Evolutionary conservation across 2,113 vertebrate genomes (phyloP).

Genomic region (Tenrec ecaudatus): DNA sequence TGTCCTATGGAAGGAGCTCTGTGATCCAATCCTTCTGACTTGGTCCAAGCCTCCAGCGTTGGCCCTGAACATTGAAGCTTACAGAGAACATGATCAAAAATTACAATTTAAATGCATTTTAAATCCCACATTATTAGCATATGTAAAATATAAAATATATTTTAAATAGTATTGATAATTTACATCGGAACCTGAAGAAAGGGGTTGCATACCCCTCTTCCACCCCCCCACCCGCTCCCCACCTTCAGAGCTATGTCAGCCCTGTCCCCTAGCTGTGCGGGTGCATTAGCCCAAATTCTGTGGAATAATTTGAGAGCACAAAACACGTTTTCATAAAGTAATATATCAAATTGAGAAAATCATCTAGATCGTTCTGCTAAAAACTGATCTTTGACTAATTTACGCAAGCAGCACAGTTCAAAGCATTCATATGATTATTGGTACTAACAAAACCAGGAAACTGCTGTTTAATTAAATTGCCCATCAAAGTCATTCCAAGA

Average conservation of each 20-base stretch:
- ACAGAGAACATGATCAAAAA: background rate
- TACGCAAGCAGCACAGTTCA: constrained; percentile 29
- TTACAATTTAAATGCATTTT: background rate
- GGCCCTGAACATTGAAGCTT: background rate
- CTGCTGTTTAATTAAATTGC: constrained; percentile 51
- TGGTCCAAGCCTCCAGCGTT: background rate
- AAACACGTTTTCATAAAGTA: constrained; percentile 34
- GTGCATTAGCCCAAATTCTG: constrained; percentile 7
- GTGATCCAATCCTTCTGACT: background rate
- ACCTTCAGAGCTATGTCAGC: background rate
- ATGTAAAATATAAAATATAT: background rate
- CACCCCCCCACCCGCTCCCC: background rate
- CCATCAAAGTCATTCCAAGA: constrained; percentile 36
- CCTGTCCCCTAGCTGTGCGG: background rate
- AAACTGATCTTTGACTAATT: constrained; percentile 34
- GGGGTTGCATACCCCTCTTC: background rate
- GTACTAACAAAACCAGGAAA: constrained; percentile 38
- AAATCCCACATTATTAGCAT: too few relatives aligned
- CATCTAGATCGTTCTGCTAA: constrained; percentile 9
- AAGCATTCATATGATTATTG: constrained; percentile 46
- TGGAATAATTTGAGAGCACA: constrained; percentile 30
- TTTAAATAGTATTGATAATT: background rate
- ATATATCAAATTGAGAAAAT: constrained; percentile 3
- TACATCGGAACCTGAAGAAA: constrained; percentile 3
- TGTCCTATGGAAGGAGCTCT: background rate